phyloP scores from a whole-genome alignment of 2,113 vertebrate genomes.

The Heterotis niloticus region DNA sequence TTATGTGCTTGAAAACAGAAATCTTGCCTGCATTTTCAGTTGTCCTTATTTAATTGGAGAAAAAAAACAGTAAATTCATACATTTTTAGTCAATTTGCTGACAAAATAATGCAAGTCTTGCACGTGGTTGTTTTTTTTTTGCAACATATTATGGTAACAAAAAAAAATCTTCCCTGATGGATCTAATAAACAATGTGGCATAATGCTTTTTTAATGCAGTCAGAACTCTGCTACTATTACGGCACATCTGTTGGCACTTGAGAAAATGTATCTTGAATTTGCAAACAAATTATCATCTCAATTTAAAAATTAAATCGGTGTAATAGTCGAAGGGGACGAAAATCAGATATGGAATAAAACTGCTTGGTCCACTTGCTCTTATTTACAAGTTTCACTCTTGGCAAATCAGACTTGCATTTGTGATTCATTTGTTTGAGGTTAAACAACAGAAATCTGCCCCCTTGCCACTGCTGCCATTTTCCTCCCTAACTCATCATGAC shows the following conservation, averaged over 20 bases:
- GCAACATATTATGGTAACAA: background rate
- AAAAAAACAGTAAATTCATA: no score
- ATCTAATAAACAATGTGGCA: slow-evolving; percentile 18
- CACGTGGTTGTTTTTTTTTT: no score
- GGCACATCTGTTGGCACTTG: slow-evolving; percentile 8
- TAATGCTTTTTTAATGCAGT: slow-evolving; percentile 24
- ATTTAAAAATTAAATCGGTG: slow-evolving; percentile 47
- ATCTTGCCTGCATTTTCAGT: no score
- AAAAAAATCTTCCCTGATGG: background rate
- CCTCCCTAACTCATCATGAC: no score
- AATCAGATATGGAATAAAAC: slow-evolving; percentile 43
- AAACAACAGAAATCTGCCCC: no score
- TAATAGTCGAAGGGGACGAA: slow-evolving; percentile 41
- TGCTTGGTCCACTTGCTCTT: background rate
- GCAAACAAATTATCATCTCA: background rate
- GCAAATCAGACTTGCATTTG: slow-evolving; percentile 16
- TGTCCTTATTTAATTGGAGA: no score
- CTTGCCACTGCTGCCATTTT: no score
- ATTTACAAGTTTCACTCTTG: slow-evolving; percentile 6
- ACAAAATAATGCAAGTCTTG: no score
- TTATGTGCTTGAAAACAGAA: no score
- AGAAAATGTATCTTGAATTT: slow-evolving; percentile 18
- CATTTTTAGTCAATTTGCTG: no score
- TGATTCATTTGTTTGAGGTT: no score
- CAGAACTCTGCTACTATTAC: slow-evolving; percentile 5